Base-by-base conservation (phyloP, 2,797 vertebrate species). In the Eulemur albifrons region DNA sequence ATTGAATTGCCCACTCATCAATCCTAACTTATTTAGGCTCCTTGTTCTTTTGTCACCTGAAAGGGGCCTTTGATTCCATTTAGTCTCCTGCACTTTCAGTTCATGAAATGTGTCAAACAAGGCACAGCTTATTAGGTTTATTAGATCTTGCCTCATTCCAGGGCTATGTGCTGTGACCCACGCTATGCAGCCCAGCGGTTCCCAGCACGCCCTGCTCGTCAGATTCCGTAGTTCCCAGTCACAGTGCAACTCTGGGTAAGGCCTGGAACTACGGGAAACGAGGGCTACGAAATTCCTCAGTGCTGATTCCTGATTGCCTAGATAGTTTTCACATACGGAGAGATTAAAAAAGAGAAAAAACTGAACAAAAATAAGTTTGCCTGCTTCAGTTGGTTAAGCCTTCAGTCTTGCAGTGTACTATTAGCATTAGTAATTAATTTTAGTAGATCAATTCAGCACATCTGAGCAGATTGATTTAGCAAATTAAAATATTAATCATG, bases 31-130 rank as follows among this genome's bases (percentile, higher is more conserved):
- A 97, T 82, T 97, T 96, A 95, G 95, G 81, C 40, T 88, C 90
- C 82, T 90, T 97, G 97, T 95, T 97, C 97, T 94, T 70, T 92
- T 90, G 45, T 84, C 81, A 79, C 2, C 85, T 80, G 88, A 97
- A 96, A 97, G 96, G 88, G 81, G 50, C 72, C 92, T 97, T 95
- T 94, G 96, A 97, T 96, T 97, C 94, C 88, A 76, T 79, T 95
- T 82, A 50, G 80, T 94, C 77, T 77, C 81, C 59, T 75, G 80
- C 73, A 88, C 92, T 95, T 85, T 17, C 38, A 67, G 93, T 67
- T 94, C 95, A 85, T 43, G 83, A 79, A 90, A 92, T 27, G 65
- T 88, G 88, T 94, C 96, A 87, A 38, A 93, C 90, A 90, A 93
- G 83, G 76, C 72, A 17, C 54, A 13, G 73, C 40, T 94, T 92